Conservation (phyloP, 2,888 invertebrate genomes). For the Epicampocera succincta region DNA sequence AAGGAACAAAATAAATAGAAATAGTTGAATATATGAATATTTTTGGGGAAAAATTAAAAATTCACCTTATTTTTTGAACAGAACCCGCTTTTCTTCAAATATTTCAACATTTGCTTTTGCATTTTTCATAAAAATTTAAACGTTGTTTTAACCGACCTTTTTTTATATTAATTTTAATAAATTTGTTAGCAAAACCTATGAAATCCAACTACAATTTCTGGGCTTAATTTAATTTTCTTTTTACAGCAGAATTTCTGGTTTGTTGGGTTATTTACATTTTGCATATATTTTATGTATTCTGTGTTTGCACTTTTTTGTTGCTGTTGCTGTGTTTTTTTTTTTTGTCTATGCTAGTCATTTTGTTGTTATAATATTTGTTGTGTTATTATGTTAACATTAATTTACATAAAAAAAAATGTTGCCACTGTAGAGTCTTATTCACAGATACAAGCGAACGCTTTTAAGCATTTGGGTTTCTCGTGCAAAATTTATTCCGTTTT, state of each 20-base stretch:
- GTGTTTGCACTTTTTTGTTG: neutral
- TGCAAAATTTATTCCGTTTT: no score
- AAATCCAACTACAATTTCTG: no score
- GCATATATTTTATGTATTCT: constrained; percentile 19
- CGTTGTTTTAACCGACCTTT: no score
- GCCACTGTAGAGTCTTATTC: constrained; percentile 18
- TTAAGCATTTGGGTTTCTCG: neutral
- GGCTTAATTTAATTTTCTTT: neutral
- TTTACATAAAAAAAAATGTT: constrained; percentile 55
- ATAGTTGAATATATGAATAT: no score
- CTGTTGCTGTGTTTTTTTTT: neutral
- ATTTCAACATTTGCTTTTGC: no score
- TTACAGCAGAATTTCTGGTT: neutral
- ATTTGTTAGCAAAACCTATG: no score
- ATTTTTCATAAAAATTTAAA: no score
- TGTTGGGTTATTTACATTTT: constrained; percentile 4
- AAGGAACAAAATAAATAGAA: no score
- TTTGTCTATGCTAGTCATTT: constrained; percentile 23
- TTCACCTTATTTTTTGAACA: no score
- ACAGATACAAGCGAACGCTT: constrained; percentile 10
- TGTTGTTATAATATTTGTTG: constrained; percentile 41
- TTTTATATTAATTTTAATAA: no score
- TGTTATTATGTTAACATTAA: constrained; percentile 52
- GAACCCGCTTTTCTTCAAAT: no score
- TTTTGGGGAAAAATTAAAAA: no score